phyloP scores from a whole-genome alignment of 2,113 vertebrate genomes.

The Macquaria ambigua region DNA sequence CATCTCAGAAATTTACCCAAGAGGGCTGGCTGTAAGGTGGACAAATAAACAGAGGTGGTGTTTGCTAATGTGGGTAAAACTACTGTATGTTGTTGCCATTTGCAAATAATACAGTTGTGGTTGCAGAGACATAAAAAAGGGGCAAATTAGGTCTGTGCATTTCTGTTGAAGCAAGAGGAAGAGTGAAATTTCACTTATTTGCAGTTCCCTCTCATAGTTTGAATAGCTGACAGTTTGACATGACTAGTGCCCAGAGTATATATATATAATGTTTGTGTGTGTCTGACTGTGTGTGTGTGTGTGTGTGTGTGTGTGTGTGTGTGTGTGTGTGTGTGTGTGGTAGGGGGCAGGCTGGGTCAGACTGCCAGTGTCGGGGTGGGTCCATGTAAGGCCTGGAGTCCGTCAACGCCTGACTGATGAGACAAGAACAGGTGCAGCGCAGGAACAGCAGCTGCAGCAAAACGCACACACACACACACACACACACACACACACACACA shows the following conservation, averaged over 20 bases:
- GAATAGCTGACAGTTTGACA: neutral
- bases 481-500: constrained; percentile 1
- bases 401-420: constrained; percentile 83
- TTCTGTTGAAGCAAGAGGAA: neutral
- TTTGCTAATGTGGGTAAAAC: constrained; percentile 9
- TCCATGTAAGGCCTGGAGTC: constrained; percentile 82
- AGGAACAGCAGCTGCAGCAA: constrained; percentile 80
- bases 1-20: constrained; percentile 2
- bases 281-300: neutral
- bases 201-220: neutral
- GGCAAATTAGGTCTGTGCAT: neutral
- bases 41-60: constrained; percentile 12
- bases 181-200: neutral
- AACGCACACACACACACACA: constrained; percentile 36
- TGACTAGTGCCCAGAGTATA: neutral
- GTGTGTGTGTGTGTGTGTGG: constrained; percentile 9
- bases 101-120: neutral
- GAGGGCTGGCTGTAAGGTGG: neutral
- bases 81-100: neutral
- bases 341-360: constrained; percentile 47
- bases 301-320: too few species aligned
- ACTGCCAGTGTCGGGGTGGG: constrained; percentile 65
- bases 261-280: neutral
- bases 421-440: constrained; percentile 84
- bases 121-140: neutral